Evolutionary conservation across 2,888 invertebrate species (phyloP), one percentile per base, ranked within the genome.

Genomic region (Mongoloraphidia duomilia): DNA sequence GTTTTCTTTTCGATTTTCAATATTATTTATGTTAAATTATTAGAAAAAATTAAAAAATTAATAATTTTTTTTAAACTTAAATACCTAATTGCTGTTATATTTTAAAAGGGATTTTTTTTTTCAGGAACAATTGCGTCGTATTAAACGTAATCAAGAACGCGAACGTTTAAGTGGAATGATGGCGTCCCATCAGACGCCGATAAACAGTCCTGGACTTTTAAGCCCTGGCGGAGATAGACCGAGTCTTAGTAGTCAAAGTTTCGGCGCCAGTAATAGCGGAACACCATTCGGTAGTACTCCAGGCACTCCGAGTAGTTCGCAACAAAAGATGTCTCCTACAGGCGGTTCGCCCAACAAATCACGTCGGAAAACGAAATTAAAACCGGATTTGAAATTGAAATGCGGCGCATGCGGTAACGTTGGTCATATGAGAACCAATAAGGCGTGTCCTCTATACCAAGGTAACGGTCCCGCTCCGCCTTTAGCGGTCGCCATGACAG

Each of bases 341-440:
- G 56, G 52, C 49, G 63, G 73, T 1, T 77, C 82, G 34, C 80
- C 84, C 0, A 77, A 70, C 9, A 73, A 72, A 59, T 65, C 80
- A 0, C 76, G 86, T 49, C 80, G 89, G 58, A 86, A 88, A 58
- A 82, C 86, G 53, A 91, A 92, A 68, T 70, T 90, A 46, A 91
- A 91, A 62, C 87, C 89, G 9, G 91, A 92, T 67, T 72, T 91
- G 46, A 92, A 92, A 72, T 73, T 96, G 52, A 84, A 94, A 74
- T 97, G 97, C 68, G 95, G 96, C 9, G 96, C 96, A 9, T 98
- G 98, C 68, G 96, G 96, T 9, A 90, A 85, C 63, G 83, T 83
- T 8, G 80, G 81, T 0, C 80, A 81, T 60, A 81, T 80, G 81
- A 71, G 64, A 62, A 98, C 97, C 0, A 98, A 98, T 70, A 95